Evolutionary conservation across 2,797 vertebrate genomes (phyloP), one percentile per base, ranked within the genome.

Genomic region (Helarctos malayanus): DNA sequence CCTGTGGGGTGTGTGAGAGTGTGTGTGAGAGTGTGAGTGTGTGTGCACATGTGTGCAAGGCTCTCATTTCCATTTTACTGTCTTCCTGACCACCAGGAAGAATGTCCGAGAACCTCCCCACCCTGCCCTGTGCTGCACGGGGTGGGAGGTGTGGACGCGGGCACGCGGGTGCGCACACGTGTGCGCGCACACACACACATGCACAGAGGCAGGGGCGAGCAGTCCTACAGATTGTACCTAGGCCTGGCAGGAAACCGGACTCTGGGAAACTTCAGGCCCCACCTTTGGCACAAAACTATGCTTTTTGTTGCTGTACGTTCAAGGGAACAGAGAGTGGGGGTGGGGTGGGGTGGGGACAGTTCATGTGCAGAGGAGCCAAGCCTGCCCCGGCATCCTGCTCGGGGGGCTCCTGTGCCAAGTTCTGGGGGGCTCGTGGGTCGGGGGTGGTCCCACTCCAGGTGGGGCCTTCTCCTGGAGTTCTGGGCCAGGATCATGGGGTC

Each of bases 221-320:
- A 0, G 82, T 13, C 68, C 89, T 84, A 90, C 49, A 71, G 82
- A 65, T 25, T 45, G 98, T 0, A 0, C 87, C 83, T 83, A 2
- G 2, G 97, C 59, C 84, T 27, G 89, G 73, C 97, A 98, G 98
- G 98, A 99, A 99, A 93, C 96, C 9, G 90, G 94, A 79, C 91
- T 79, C 94, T 96, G 96, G 91, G 95, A 97, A 97, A 82, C 59
- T 90, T 75, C 97, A 97, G 98, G 96, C 98, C 97, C 84, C 97
- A 96, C 98, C 98, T 98, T 93, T 97, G 96, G 97, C 95, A 97
- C 63, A 61, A 89, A 87, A 94, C 63, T 71, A 19, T 52, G 97
- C 97, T 96, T 97, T 69, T 97, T 97, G 83, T 93, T 95, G 79
- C 95, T 59, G 38, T 56, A 78, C 61, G 5, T 80, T 95, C 16